These are phyloP conservation scores for Dascyllus trimaculatus DNA, from an alignment of 2,113 vertebrate species.

Conservation along the genomic window DNA sequence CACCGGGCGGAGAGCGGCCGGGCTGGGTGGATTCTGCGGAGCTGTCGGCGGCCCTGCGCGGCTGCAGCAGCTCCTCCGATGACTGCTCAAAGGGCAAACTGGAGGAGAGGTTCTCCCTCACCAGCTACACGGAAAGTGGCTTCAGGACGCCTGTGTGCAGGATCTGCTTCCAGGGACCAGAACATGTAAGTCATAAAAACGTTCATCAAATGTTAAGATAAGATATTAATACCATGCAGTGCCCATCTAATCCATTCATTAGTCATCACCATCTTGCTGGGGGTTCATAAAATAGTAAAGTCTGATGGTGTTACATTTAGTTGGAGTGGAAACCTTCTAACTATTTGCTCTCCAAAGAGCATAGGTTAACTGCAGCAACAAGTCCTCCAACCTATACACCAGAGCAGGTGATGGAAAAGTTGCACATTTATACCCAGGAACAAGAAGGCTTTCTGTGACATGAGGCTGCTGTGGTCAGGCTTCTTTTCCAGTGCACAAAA, in stretches of 20 bases:
- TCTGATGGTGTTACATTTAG: not conserved
- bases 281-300: not conserved
- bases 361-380: not conserved
- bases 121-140: slow-evolving; percentile 95
- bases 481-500: not conserved
- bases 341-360: not conserved
- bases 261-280: no score
- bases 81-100: slow-evolving; percentile 93
- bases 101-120: slow-evolving; percentile 94
- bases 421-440: not conserved
- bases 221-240: not conserved
- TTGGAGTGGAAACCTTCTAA: not conserved
- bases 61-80: slow-evolving; percentile 91
- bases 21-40: slow-evolving; percentile 89
- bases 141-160: slow-evolving; percentile 96
- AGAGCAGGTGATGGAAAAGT: not conserved
- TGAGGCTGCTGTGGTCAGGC: not conserved
- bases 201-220: not conserved
- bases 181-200: slow-evolving; percentile 89
- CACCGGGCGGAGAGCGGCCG: slow-evolving; percentile 74
- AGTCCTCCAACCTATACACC: not conserved
- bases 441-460: not conserved
- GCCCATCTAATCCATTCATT: not conserved
- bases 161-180: slow-evolving; percentile 99
- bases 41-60: slow-evolving; percentile 86